Conservation (phyloP, 1,140 invertebrate genomes). For the Odontomachus brunneus region DNA sequence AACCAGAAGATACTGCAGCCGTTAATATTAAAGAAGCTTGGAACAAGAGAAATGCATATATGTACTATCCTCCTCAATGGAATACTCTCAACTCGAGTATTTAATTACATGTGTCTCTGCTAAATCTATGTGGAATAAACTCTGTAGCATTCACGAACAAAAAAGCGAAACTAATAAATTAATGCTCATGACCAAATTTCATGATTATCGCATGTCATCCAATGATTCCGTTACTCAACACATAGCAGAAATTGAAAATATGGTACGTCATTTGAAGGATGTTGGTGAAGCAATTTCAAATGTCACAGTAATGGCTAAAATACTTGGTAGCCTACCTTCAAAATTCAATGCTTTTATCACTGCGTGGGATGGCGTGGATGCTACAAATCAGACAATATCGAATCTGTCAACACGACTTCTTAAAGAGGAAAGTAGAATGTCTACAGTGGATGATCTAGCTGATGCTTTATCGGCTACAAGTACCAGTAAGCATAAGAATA, state of each 20-base stretch:
- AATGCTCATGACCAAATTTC: background rate
- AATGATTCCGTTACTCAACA: background rate
- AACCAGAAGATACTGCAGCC: background rate
- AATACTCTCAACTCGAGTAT: background rate
- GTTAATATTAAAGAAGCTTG: background rate
- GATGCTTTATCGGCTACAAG: slow-evolving; percentile 33
- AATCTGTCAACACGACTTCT: slow-evolving; percentile 32
- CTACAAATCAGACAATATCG: slow-evolving; percentile 16
- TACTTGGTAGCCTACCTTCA: background rate
- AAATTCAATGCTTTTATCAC: slow-evolving; percentile 32
- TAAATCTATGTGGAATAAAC: background rate
- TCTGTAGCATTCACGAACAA: background rate
- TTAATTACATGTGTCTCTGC: background rate
- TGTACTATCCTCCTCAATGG: background rate
- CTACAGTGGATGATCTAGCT: background rate
- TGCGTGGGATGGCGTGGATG: slow-evolving; percentile 62
- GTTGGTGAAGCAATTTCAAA: background rate
- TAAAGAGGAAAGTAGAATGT: slow-evolving; percentile 42
- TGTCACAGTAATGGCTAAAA: slow-evolving; percentile 3
- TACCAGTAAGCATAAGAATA: background rate
- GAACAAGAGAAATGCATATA: background rate
- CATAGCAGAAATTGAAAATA: slow-evolving; percentile 4
- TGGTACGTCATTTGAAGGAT: slow-evolving; percentile 7
- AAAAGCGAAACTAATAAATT: slow-evolving; percentile 14
- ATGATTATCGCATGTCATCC: background rate